phyloP scores from a whole-genome alignment of 1,140 invertebrate species.

The Diabrotica virgifera region DNA sequence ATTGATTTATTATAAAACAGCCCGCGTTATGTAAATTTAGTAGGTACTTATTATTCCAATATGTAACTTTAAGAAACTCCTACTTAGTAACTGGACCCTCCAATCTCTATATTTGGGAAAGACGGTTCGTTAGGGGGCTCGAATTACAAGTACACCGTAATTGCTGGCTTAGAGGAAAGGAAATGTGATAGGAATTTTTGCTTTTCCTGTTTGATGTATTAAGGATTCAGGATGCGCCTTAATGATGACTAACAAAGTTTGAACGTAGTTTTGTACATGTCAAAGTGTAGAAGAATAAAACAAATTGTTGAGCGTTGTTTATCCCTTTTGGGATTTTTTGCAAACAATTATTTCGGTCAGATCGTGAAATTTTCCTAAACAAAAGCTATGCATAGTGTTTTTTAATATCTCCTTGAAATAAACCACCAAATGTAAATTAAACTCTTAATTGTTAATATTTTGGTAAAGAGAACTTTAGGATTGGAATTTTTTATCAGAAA shows the following conservation, averaged over 20 bases:
- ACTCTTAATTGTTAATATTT: no score
- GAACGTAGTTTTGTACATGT: background rate
- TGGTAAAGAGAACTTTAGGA: no score
- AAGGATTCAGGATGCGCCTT: conserved; percentile 7
- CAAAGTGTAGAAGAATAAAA: background rate
- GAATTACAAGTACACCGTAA: conserved; percentile 14
- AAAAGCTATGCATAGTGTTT: no score
- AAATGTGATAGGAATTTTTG: conserved; percentile 11
- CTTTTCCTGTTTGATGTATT: conserved; percentile 7
- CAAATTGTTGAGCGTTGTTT: background rate
- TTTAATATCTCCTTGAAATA: no score
- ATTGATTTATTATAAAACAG: no score
- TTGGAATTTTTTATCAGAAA: no score
- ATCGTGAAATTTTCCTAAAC: no score
- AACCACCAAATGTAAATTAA: no score
- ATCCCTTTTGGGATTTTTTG: background rate
- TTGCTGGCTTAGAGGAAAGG: conserved; percentile 7
- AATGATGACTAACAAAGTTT: conserved; percentile 6
- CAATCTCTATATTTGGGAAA: background rate
- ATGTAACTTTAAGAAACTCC: no score
- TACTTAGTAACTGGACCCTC: background rate
- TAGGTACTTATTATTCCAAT: no score
- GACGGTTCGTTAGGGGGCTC: conserved; percentile 12
- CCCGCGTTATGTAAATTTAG: no score
- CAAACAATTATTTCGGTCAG: background rate